phyloP scores from a whole-genome alignment of 2,888 invertebrate genomes.

The Drosophila ezoana region DNA sequence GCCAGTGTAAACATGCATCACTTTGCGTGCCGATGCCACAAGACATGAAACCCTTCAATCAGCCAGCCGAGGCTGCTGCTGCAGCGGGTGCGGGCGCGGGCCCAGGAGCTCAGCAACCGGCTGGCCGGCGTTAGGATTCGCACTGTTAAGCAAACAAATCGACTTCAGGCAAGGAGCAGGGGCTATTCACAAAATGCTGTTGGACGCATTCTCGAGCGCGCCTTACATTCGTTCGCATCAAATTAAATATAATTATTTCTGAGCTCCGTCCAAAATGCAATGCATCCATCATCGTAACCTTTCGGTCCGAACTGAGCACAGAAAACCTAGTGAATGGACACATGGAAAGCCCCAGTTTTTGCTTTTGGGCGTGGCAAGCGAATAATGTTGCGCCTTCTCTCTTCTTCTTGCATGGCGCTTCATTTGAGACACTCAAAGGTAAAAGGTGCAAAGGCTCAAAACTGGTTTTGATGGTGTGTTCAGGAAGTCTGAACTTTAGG shows the following conservation, averaged over 20 bases:
- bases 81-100: neutral
- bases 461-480: slow-evolving; percentile 44
- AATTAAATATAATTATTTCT: slow-evolving; percentile 76
- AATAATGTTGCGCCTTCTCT: slow-evolving; percentile 27
- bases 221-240: slow-evolving; percentile 67
- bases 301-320: slow-evolving; percentile 13
- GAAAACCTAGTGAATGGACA: slow-evolving; percentile 1
- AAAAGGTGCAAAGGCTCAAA: slow-evolving; percentile 53
- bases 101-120: slow-evolving; percentile 31
- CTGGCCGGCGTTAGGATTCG: slow-evolving; percentile 74
- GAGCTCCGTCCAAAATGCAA: slow-evolving; percentile 51
- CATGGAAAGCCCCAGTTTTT: slow-evolving; percentile 23
- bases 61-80: slow-evolving; percentile 21
- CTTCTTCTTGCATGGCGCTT: slow-evolving; percentile 34
- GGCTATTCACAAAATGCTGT: slow-evolving; percentile 46
- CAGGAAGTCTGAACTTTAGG: slow-evolving; percentile 5
- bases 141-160: slow-evolving; percentile 74
- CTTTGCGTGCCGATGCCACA: slow-evolving; percentile 74
- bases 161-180: slow-evolving; percentile 4
- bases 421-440: slow-evolving; percentile 46
- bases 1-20: slow-evolving; percentile 77
- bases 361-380: slow-evolving; percentile 21
- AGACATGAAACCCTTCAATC: slow-evolving; percentile 72
- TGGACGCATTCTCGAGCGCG: slow-evolving; percentile 43
- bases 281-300: slow-evolving; percentile 48